Conservation (phyloP, 1,140 invertebrate genomes). For the Battus philenor region DNA sequence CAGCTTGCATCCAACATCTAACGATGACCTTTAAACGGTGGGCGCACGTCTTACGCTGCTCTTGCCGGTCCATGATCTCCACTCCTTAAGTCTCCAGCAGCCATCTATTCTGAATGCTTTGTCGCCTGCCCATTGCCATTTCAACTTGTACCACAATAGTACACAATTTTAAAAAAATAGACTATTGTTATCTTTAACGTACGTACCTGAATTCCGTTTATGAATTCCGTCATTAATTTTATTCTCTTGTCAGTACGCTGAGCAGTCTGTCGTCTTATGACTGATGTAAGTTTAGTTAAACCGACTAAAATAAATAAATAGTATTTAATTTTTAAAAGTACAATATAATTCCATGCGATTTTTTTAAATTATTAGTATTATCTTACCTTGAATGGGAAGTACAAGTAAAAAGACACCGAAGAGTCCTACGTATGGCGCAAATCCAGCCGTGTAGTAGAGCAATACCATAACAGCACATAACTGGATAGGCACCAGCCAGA, state of each 20-base stretch:
- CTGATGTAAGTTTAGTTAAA: constrained; percentile 48
- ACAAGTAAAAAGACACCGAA: constrained; percentile 77
- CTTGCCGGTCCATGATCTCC: too few relatives aligned
- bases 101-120: too few relatives aligned
- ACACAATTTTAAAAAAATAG: too few relatives aligned
- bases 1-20: too few relatives aligned
- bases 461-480: constrained; percentile 77
- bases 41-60: too few relatives aligned
- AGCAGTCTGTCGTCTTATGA: constrained; percentile 76
- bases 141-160: too few relatives aligned
- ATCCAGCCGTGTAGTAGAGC: constrained; percentile 82
- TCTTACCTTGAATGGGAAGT: constrained; percentile 81
- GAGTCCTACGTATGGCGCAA: constrained; percentile 82
- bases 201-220: constrained; percentile 82
- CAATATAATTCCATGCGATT: too few relatives aligned
- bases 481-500: constrained; percentile 85
- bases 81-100: too few relatives aligned
- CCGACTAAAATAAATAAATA: constrained; percentile 34
- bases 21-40: too few relatives aligned
- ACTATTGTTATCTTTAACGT: not conserved
- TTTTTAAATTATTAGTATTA: constrained; percentile 20
- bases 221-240: constrained; percentile 89
- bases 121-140: too few relatives aligned
- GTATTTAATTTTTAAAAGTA: too few relatives aligned
- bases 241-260: constrained; percentile 86